phyloP scores from a whole-genome alignment of 2,888 invertebrate genomes.

The Silvanus unidentatus region DNA sequence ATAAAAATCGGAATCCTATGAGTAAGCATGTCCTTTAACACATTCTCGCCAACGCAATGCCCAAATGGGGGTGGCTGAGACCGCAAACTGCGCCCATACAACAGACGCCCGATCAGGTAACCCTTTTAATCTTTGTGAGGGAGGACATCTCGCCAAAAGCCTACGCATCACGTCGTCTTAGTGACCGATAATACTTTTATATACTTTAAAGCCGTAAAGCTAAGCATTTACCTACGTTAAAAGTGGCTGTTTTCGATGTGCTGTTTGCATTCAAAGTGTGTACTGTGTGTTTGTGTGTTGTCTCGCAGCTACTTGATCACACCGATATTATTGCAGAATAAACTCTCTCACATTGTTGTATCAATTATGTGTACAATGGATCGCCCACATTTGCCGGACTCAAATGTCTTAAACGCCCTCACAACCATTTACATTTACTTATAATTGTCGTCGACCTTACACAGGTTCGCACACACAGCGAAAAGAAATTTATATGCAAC shows the following conservation, averaged over 20 bases:
- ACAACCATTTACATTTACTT: no score
- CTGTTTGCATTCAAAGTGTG: no score
- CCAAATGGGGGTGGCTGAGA: constrained; percentile 14
- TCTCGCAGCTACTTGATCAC: background rate
- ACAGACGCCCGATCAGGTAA: constrained; percentile 10
- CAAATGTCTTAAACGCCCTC: no score
- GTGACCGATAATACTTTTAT: constrained; percentile 10
- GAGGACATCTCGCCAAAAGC: constrained; percentile 7
- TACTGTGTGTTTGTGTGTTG: no score
- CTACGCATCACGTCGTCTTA: constrained; percentile 7
- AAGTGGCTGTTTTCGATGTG: no score
- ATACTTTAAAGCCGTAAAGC: constrained; percentile 10
- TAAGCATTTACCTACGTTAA: no score
- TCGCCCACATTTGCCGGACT: background rate
- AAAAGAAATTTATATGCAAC: no score
- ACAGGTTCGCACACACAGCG: no score
- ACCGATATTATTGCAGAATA: background rate
- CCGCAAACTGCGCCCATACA: constrained; percentile 4
- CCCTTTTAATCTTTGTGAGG: constrained; percentile 14
- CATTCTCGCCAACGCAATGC: constrained; percentile 8
- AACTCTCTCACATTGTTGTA: background rate
- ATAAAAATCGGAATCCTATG: constrained; percentile 13
- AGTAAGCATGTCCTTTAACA: constrained; percentile 11
- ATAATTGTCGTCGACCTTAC: no score
- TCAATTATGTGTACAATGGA: constrained; percentile 1